phyloP scores from a whole-genome alignment of 2,797 vertebrate species.

The Adelosebastes latens region DNA sequence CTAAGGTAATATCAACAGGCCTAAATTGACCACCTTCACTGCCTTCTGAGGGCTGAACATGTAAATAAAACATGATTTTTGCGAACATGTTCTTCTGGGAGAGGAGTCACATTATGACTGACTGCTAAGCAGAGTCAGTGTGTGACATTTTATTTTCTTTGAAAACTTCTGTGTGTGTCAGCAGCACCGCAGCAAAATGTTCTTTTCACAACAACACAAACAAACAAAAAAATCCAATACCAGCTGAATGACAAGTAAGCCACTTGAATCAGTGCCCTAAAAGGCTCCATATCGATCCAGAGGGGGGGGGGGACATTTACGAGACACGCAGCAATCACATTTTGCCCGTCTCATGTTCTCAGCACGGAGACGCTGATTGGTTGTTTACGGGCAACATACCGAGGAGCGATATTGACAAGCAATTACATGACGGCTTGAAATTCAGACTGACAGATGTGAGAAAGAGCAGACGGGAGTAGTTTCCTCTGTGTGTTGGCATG shows the following conservation, averaged over 20 bases:
- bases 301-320: constrained; percentile 35
- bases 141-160: constrained; percentile 25
- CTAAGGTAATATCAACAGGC: too few relatives aligned
- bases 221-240: constrained; percentile 40
- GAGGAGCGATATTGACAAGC: constrained; percentile 36
- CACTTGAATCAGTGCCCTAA: constrained; percentile 26
- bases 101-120: background rate
- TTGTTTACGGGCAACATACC: constrained; percentile 21
- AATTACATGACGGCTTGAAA: constrained; percentile 35
- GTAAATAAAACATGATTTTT: background rate
- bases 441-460: constrained; percentile 6
- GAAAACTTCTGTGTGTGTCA: background rate
- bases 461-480: background rate
- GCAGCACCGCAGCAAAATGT: background rate
- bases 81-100: background rate
- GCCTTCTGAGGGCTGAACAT: background rate
- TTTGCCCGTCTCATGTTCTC: constrained; percentile 27
- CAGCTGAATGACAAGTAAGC: constrained; percentile 36
- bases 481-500: background rate
- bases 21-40: background rate
- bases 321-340: constrained; percentile 35
- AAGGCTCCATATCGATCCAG: constrained; percentile 56
- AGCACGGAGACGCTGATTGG: constrained; percentile 33
- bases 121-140: background rate
- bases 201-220: constrained; percentile 39